Conservation (phyloP, 2,797 vertebrate genomes). For the Morelia viridis region DNA sequence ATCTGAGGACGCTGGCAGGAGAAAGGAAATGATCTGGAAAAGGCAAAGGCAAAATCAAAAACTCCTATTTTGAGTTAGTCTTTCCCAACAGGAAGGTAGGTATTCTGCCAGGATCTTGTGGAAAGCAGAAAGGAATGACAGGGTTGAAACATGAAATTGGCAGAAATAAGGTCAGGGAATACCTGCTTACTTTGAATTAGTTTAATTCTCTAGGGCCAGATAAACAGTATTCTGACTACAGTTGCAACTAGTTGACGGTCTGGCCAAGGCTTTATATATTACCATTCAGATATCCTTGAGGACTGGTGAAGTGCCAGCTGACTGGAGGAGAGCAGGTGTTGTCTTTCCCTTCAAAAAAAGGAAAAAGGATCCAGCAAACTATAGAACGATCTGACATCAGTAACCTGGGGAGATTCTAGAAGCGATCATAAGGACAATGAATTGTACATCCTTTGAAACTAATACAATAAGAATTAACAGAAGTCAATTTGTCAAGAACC, state of each 20-base stretch:
- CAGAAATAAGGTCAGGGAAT: background rate
- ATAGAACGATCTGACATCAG: background rate
- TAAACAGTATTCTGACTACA: background rate
- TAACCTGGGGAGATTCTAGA: background rate
- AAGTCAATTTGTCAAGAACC: background rate
- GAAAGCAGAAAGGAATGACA: background rate
- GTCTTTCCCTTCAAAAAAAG: background rate
- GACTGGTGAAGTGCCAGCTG: background rate
- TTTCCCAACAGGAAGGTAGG: background rate
- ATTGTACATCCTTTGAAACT: background rate
- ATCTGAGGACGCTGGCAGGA: background rate
- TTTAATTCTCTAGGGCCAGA: background rate
- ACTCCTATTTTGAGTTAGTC: background rate
- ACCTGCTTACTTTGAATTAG: background rate
- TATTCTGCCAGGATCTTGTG: background rate
- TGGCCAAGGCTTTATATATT: background rate
- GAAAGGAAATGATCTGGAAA: background rate
- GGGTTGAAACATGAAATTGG: background rate
- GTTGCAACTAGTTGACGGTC: background rate
- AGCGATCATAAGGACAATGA: background rate
- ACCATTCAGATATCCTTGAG: background rate
- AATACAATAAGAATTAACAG: background rate
- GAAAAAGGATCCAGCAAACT: background rate
- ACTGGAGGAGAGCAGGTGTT: background rate
- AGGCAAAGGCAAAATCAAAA: too few species aligned